phyloP scores from a whole-genome alignment of 2,888 invertebrate species.

The Ochlodes sylvanus region DNA sequence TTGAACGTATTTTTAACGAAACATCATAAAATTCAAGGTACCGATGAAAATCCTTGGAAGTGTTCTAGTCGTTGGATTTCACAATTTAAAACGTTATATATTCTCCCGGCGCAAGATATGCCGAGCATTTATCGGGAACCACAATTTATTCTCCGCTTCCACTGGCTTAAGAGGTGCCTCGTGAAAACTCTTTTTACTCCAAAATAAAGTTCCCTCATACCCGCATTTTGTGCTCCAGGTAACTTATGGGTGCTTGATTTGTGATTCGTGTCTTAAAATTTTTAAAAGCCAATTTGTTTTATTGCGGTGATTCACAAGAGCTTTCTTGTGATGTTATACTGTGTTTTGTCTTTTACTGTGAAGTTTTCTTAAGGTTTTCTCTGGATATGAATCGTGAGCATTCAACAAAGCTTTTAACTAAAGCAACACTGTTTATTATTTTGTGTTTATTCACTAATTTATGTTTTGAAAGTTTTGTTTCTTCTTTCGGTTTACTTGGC shows the following conservation, averaged over 20 bases:
- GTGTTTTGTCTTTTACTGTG: not conserved
- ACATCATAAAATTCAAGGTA: too few relatives aligned
- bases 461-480: too few relatives aligned
- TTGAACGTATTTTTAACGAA: too few relatives aligned
- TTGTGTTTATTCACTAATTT: too few relatives aligned
- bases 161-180: slow-evolving; percentile 33
- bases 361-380: too few relatives aligned
- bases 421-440: too few relatives aligned
- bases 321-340: slow-evolving; percentile 1
- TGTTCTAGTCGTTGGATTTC: slow-evolving; percentile 43
- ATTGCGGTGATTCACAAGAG: not conserved
- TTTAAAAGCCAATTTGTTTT: slow-evolving; percentile 34
- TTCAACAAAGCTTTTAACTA: too few relatives aligned
- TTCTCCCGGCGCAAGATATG: slow-evolving; percentile 48
- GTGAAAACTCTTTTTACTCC: slow-evolving; percentile 36
- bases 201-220: slow-evolving; percentile 37
- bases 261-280: slow-evolving; percentile 17
- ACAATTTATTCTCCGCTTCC: slow-evolving; percentile 50
- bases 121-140: slow-evolving; percentile 52
- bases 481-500: too few relatives aligned
- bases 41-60: not conserved
- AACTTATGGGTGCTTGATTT: slow-evolving; percentile 34
- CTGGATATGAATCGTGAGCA: too few relatives aligned
- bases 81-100: slow-evolving; percentile 55
- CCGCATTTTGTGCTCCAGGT: slow-evolving; percentile 26